Base-by-base conservation (phyloP, 1,140 invertebrate species). In the Drosophila pachea region DNA sequence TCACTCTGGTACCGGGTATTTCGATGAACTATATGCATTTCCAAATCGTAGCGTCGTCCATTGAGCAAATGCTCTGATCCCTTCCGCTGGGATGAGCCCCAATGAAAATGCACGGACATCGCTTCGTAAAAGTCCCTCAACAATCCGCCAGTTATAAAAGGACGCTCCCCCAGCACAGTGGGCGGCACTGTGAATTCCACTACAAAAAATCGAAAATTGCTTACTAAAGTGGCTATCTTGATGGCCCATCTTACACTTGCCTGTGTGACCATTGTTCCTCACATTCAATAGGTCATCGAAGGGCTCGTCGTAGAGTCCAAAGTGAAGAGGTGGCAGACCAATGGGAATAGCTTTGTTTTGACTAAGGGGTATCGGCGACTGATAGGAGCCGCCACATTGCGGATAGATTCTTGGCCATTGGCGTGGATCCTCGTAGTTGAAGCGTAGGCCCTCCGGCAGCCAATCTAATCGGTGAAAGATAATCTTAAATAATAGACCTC, bases 21-120 rank as follows among this genome's bases (percentile, higher is more conserved):
- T 79, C 92, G 96, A 89, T 97, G 96, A 0, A 98, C 96, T 76
- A 97, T 94, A 87, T 97, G 96, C 38, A 97, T 90, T 89, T 97
- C 94, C 91, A 95, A 92, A 2, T 94, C 92, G 78, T 92, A 94
- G 74, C 93, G 90, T 8, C 90, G 71, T 33, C 90, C 89, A 73
- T 92, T 90, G 0, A 92, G 65, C 4, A 90, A 59, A 59, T 92
- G 91, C 67, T 92, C 91, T 5, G 91, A 91, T 1, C 91, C 91
- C 33, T 89, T 88, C 42, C 84, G 79, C 55, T 90, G 89, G 6
- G 78, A 86, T 3, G 86, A 76, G 2, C 91, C 91, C 91, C 91
- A 92, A 68, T 92, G 91, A 68, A 92, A 92, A 66, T 92, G 91
- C 4, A 92, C 72, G 4, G 78, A 76, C 55, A 91, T 89, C 0